These are phyloP conservation scores for Drosophila willistoni DNA, from an alignment of 1,140 invertebrate species.

Conservation along the genomic window DNA sequence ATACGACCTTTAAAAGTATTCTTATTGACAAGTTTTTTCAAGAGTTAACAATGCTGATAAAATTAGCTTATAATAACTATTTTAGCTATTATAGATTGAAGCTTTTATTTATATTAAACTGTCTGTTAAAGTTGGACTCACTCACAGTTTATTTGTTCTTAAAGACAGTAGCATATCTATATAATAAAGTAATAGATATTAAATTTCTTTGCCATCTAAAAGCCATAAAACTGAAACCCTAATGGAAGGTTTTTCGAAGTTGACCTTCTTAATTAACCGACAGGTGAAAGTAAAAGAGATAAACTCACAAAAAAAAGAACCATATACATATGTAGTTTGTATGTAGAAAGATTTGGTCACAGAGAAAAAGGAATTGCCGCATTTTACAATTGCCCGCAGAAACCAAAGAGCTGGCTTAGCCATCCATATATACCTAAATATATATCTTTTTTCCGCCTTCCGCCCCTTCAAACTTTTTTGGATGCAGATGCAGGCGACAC, in stretches of 20 bases:
- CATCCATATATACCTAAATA: background rate
- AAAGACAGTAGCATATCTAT: too few species aligned
- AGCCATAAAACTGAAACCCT: too few species aligned
- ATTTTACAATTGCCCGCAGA: constrained; percentile 26
- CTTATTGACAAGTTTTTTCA: too few species aligned
- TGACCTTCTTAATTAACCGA: background rate
- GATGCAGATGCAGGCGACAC: constrained; percentile 58
- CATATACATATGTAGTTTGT: too few species aligned
- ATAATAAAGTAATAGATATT: background rate
- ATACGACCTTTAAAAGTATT: too few species aligned
- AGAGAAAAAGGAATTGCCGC: constrained; percentile 8
- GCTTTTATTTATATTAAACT: too few species aligned
- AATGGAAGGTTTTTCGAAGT: background rate
- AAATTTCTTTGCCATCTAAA: background rate
- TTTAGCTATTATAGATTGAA: too few species aligned
- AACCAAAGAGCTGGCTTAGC: constrained; percentile 49
- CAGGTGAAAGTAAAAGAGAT: background rate
- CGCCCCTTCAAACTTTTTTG: constrained; percentile 31
- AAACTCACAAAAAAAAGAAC: background rate
- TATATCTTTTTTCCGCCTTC: background rate
- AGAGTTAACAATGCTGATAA: too few species aligned
- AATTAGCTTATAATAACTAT: too few species aligned
- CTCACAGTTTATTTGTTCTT: too few species aligned
- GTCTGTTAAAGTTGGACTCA: too few species aligned
- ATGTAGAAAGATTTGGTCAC: constrained; percentile 17